These are phyloP conservation scores for Anguilla obscura DNA, from an alignment of 2,797 vertebrate genomes.

Conservation along the genomic window DNA sequence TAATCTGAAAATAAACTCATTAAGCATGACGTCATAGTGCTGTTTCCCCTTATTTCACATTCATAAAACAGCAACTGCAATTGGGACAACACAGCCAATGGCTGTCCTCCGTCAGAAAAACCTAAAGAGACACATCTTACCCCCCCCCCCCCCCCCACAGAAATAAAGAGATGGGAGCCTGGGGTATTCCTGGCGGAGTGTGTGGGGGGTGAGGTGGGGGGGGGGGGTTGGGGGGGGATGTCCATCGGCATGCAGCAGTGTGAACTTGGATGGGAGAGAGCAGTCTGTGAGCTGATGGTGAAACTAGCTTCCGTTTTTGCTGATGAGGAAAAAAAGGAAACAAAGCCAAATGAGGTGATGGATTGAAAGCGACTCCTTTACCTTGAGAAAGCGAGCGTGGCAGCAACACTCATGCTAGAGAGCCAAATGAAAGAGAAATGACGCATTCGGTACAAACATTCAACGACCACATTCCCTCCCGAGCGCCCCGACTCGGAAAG, in stretches of 20 bases:
- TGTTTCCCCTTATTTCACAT: background rate
- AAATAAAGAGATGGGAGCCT: background rate
- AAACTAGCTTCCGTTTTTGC: slow-evolving; percentile 38
- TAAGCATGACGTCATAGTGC: background rate
- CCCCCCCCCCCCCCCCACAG: slow-evolving; percentile 17
- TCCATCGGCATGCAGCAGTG: slow-evolving; percentile 50
- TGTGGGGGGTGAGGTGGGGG: slow-evolving; percentile 17
- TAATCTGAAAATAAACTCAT: slow-evolving; percentile 2
- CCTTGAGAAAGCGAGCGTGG: slow-evolving; percentile 38
- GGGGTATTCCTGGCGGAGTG: slow-evolving; percentile 16
- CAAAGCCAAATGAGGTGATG: slow-evolving; percentile 43
- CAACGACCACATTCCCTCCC: slow-evolving; percentile 64
- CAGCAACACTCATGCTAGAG: slow-evolving; percentile 57
- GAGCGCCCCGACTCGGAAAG: slow-evolving; percentile 36
- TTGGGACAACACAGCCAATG: slow-evolving; percentile 28
- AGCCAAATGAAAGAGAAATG: slow-evolving; percentile 47
- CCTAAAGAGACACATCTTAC: slow-evolving; percentile 36
- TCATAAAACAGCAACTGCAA: background rate
- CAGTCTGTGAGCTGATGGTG: slow-evolving; percentile 40
- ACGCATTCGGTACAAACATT: slow-evolving; percentile 39
- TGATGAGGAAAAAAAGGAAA: slow-evolving; percentile 45
- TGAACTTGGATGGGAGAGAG: slow-evolving; percentile 44
- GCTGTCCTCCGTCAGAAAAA: slow-evolving; percentile 30
- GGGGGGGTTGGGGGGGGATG: slow-evolving; percentile 22
- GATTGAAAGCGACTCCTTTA: slow-evolving; percentile 37